These are phyloP conservation scores for Listronotus oregonensis DNA, from an alignment of 1,140 invertebrate species.

Conservation along the genomic window DNA sequence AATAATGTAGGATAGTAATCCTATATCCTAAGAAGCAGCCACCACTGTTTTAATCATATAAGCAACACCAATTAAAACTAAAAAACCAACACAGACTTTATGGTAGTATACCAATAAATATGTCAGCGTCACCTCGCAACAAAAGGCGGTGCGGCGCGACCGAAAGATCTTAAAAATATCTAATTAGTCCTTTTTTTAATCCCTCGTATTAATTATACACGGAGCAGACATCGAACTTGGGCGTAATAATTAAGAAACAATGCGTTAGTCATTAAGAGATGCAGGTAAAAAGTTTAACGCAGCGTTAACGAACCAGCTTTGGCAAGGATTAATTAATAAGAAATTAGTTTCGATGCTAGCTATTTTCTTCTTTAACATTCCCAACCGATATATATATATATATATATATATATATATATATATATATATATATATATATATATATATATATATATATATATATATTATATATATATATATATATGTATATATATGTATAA, in stretches of 20 bases:
- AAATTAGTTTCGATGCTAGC: too few species aligned
- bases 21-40: too few species aligned
- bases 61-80: too few species aligned
- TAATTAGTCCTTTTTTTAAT: constrained; percentile 28
- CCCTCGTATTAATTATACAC: constrained; percentile 28
- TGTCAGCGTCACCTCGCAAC: constrained; percentile 19
- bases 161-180: constrained; percentile 20
- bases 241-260: constrained; percentile 23
- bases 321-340: background rate
- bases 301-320: background rate
- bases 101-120: constrained; percentile 14
- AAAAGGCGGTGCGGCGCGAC: constrained; percentile 16
- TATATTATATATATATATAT: too few species aligned
- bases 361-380: too few species aligned
- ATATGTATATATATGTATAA: too few species aligned
- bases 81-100: background rate
- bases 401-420: too few species aligned
- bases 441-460: too few species aligned
- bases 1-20: too few species aligned
- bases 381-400: too few species aligned
- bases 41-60: too few species aligned
- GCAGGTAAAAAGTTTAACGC: background rate
- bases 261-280: constrained; percentile 22
- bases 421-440: too few species aligned
- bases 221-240: constrained; percentile 11